A percentile compares a stretch with the other conserved stretches of the same genome.
Evolutionary conservation across 2,797 vertebrate genomes (phyloP).

Genomic region (Rhodeus uyekii): DNA sequence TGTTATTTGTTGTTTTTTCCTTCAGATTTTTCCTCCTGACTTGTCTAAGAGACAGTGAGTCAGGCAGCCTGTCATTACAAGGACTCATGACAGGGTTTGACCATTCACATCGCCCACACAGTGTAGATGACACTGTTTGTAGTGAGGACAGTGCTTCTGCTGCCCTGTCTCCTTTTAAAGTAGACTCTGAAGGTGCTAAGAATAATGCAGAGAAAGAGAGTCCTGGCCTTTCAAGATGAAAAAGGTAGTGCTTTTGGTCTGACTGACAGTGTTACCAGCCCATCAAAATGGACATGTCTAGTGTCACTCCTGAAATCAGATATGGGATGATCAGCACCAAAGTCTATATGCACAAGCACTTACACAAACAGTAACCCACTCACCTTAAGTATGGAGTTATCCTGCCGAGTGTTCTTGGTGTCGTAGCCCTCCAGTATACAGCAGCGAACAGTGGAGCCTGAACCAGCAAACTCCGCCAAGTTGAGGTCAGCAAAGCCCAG

Average conservation of each 20-base stretch:
- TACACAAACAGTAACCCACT: background rate
- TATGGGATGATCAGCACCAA: background rate
- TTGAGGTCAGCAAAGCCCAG: conserved; percentile 89
- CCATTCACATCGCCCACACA: conserved; percentile 29
- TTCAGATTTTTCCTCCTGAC: conserved; percentile 19
- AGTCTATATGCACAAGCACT: background rate
- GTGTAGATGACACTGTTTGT: conserved; percentile 36
- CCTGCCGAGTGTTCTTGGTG: conserved; percentile 88
- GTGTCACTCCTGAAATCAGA: background rate
- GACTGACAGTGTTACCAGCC: background rate
- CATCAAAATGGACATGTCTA: background rate
- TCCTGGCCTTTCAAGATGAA: background rate
- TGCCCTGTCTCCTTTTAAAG: conserved; percentile 17
- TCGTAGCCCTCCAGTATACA: conserved; percentile 89
- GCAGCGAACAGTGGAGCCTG: conserved; percentile 86
- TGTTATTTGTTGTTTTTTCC: background rate
- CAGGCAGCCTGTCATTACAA: conserved; percentile 24
- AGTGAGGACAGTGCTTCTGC: background rate
- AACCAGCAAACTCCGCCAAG: conserved; percentile 88
- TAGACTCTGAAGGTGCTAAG: conserved; percentile 1
- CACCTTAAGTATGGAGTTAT: conserved; percentile 92
- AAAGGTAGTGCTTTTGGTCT: background rate
- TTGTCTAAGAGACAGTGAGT: conserved; percentile 37
- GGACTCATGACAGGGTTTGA: conserved; percentile 13
- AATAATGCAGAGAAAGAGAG: background rate